Evolutionary conservation across 2,113 vertebrate genomes (phyloP).

Genomic region (Grallaria varia): DNA sequence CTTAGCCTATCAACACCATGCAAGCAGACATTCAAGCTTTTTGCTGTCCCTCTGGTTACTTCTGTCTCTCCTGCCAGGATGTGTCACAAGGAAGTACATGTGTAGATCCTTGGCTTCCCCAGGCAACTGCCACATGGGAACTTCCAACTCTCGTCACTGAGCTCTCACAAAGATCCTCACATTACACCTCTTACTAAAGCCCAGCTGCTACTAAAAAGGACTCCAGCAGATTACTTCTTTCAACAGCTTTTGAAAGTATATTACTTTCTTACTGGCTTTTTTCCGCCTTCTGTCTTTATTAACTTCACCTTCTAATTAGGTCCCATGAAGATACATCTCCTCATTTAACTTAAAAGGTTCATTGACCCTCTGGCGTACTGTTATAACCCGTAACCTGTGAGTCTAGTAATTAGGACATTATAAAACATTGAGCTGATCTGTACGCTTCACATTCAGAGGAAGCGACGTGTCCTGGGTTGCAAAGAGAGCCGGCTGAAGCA

Average conservation of each 20-base stretch:
- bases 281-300: conserved; percentile 2
- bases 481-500: not conserved
- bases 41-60: not conserved
- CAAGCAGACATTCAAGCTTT: not conserved
- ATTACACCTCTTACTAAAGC: not conserved
- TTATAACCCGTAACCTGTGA: conserved; percentile 11
- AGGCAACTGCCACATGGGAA: not conserved
- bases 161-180: not conserved
- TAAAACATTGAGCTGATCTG: conserved; percentile 29
- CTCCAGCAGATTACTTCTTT: not conserved
- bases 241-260: not conserved
- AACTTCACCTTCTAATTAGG: conserved; percentile 51
- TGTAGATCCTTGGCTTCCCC: not conserved
- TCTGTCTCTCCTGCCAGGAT: not conserved
- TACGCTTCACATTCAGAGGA: not conserved
- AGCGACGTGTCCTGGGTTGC: not conserved
- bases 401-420: conserved; percentile 26
- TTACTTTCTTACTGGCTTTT: not conserved
- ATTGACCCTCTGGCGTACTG: not conserved
- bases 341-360: conserved; percentile 44
- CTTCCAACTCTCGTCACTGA: not conserved
- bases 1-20: not conserved
- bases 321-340: conserved; percentile 24
- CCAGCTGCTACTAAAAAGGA: not conserved
- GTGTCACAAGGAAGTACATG: not conserved